Evolutionary conservation across 2,888 invertebrate genomes (phyloP), one percentile per base, ranked within the genome.

Genomic region (Cheilosia variabilis): DNA sequence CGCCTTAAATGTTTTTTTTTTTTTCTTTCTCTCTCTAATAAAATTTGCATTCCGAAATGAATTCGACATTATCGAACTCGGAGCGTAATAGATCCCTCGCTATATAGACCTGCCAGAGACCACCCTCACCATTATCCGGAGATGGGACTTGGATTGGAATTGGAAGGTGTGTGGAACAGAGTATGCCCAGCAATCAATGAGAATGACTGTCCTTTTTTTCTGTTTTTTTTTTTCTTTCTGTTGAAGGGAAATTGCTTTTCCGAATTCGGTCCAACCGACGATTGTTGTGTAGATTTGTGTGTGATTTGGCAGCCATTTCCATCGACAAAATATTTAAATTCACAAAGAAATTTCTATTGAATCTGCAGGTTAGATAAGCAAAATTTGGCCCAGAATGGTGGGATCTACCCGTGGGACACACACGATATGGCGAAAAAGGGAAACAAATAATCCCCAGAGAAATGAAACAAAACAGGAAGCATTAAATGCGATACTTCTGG

Each of bases 31-130:
- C 57, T 84, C 69, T 37, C 68, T 80, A 76, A 86, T 86, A 80
- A 86, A 86, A 86, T 86, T 86, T 86, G 71, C 80, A 86, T 86
- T 76, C 60, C 84, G 66, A 86, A 86, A 80, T 80, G 75, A 80
- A 76, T 86, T 80, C 76, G 71, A 80, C 76, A 86, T 86, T 76
- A 86, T 86, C 84, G 84, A 80, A 76, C 65, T 58, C 37, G 66
- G 68, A 65, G 72, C 52, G 73, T 69, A 73, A 79, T 69, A 63
- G 50, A 79, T 73, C 69, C 69, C 52, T 43, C 9, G 9, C 37
- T 31, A 63, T 17, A 19, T 7, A 58, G 60, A 50, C 41, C 41
- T 50, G 34, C 10, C 22, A 10, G 5, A 10, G 41, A 34, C 52
- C 60, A 58, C 6, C 47, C 69, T 22, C 27, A 27, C n/a, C 19